Evolutionary conservation across 2,113 vertebrate species (phyloP).

Genomic region (Romanogobio albipinnatus): DNA sequence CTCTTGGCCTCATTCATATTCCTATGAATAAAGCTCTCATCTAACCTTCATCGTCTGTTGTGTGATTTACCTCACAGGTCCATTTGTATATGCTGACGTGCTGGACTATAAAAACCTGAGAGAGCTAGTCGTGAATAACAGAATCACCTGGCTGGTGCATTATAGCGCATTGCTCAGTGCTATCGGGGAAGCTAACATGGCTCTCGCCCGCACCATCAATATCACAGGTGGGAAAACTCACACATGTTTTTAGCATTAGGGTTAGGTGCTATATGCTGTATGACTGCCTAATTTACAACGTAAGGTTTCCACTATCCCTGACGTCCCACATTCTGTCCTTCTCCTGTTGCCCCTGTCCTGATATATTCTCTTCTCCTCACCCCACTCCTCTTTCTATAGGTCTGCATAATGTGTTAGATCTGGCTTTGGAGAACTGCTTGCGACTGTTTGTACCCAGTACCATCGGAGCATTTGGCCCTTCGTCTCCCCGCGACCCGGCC

Average conservation of each 20-base stretch:
- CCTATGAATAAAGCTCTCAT: neutral
- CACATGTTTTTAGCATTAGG: conserved; percentile 10
- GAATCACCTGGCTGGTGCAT: conserved; percentile 78
- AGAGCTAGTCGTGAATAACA: conserved; percentile 76
- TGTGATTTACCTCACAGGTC: conserved; percentile 64
- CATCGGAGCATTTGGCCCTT: conserved; percentile 78
- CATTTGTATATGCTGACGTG: conserved; percentile 78
- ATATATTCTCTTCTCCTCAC: neutral
- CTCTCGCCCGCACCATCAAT: conserved; percentile 78
- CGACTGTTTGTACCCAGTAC: conserved; percentile 81
- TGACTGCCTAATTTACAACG: conserved; percentile 10
- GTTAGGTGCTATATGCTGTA: neutral
- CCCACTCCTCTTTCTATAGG: conserved; percentile 60
- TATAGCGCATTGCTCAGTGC: conserved; percentile 79
- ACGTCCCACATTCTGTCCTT: conserved; percentile 5
- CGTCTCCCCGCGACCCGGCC: conserved; percentile 77
- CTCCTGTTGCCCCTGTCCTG: neutral
- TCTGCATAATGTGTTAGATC: conserved; percentile 78
- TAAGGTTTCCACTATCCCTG: conserved; percentile 1
- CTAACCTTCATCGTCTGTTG: conserved; percentile 1
- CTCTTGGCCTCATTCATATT: neutral
- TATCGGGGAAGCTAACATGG: conserved; percentile 76
- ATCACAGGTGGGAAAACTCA: conserved; percentile 74
- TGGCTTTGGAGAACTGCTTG: conserved; percentile 78
- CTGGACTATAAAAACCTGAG: conserved; percentile 77